Evolutionary conservation across 2,888 invertebrate genomes (phyloP).

Genomic region (Dysmachus trigonus): DNA sequence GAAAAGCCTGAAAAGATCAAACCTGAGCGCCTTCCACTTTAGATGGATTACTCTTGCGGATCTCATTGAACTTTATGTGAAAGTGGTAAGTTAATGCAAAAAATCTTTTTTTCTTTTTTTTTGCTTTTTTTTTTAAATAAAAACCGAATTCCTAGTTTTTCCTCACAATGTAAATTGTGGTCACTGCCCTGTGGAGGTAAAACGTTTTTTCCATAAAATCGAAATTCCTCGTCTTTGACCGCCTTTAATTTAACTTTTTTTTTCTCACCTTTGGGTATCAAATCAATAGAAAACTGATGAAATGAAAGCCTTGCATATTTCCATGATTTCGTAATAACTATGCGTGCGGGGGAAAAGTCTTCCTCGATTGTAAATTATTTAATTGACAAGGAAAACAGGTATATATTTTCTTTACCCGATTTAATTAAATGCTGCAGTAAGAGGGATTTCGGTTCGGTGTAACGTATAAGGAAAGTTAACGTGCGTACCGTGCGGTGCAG

Average conservation of each 20-base stretch:
- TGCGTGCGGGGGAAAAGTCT: not conserved
- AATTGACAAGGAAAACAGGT: not conserved
- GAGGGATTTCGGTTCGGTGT: not conserved
- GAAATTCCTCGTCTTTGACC: not conserved
- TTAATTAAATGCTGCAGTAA: not conserved
- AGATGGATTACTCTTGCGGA: slow-evolving; percentile 37
- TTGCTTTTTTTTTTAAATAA: too few species aligned
- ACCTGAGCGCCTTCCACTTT: not conserved
- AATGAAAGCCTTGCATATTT: not conserved
- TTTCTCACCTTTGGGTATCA: not conserved
- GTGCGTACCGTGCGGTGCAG: not conserved
- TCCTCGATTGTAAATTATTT: not conserved
- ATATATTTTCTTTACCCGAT: not conserved
- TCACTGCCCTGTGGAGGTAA: not conserved
- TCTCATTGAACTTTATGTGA: slow-evolving; percentile 41
- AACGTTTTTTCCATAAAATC: not conserved
- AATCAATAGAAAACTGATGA: not conserved
- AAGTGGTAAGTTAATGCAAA: slow-evolving; percentile 39
- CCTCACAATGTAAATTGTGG: not conserved
- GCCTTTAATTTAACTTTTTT: not conserved
- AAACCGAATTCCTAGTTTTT: not conserved
- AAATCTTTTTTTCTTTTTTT: too few species aligned
- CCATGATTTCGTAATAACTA: not conserved
- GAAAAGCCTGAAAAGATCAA: slow-evolving; percentile 29
- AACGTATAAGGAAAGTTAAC: not conserved